Conservation (phyloP, 92 coral and sea anemone genomes). For the Phymanthus crucifer region DNA sequence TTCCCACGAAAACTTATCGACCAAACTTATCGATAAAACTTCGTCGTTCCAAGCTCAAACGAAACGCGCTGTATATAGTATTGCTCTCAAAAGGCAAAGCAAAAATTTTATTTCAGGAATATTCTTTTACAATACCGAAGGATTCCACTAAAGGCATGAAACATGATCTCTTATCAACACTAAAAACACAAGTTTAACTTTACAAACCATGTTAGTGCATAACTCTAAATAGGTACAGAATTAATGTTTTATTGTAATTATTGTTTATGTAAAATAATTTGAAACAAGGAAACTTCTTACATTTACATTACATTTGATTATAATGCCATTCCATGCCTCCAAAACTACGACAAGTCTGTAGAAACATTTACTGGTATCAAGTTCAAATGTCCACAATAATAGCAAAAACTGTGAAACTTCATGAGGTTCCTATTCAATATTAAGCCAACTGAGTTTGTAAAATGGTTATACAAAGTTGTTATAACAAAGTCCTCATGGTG, state of each 20-base stretch:
- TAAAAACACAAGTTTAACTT: not conserved
- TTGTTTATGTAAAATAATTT: too few relatives aligned
- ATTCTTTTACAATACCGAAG: not conserved
- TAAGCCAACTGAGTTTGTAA: not conserved
- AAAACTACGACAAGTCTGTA: too few relatives aligned
- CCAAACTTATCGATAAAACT: too few relatives aligned
- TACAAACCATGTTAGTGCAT: not conserved
- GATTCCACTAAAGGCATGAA: not conserved
- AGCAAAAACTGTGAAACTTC: too few relatives aligned
- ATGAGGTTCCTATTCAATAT: too few relatives aligned
- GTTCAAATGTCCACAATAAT: not conserved
- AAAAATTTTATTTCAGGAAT: not conserved
- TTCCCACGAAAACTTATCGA: too few relatives aligned
- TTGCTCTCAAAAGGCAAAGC: not conserved
- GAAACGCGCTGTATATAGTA: not conserved
- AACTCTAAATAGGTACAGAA: too few relatives aligned
- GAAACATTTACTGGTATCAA: constrained; percentile 5
- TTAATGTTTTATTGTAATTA: too few relatives aligned
- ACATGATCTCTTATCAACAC: not conserved
- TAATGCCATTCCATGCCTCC: too few relatives aligned
- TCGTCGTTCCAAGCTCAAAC: too few relatives aligned
- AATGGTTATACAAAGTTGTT: not conserved
- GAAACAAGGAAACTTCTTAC: too few relatives aligned
- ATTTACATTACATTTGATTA: too few relatives aligned
- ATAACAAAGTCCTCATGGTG: not conserved